phyloP scores from a whole-genome alignment of 2,797 vertebrate genomes.

The Coluber constrictor region DNA sequence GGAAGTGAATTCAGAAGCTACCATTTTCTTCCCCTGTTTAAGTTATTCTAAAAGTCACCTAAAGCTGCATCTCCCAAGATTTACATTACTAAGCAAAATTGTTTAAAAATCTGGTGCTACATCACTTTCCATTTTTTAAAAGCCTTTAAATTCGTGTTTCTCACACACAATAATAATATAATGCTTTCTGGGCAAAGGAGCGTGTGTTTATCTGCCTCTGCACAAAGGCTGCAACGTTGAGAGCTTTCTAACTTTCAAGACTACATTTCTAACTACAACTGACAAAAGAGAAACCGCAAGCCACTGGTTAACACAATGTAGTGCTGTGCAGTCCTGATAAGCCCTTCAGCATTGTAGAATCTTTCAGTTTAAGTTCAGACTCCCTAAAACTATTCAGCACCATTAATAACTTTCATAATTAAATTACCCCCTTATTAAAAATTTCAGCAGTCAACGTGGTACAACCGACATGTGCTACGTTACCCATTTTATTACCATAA shows the following conservation, averaged over 20 bases:
- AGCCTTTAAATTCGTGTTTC: not conserved
- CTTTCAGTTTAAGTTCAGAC: conserved; percentile 36
- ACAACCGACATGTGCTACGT: not conserved
- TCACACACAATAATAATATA: not conserved
- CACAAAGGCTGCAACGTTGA: not conserved
- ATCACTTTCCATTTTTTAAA: not conserved
- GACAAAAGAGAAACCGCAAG: conserved; percentile 34
- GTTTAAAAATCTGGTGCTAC: not conserved
- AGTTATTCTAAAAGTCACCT: not conserved
- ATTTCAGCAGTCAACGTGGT: not conserved
- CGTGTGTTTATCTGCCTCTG: not conserved
- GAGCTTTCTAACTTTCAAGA: not conserved
- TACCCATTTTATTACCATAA: conserved; percentile 57
- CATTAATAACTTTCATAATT: not conserved
- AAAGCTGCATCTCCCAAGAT: not conserved
- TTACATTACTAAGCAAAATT: not conserved
- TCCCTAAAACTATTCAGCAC: not conserved
- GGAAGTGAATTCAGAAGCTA: not conserved
- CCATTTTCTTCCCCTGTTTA: not conserved
- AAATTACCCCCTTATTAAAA: conserved; percentile 21
- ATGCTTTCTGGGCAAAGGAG: not conserved
- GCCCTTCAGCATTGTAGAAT: conserved; percentile 7
- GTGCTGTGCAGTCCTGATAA: conserved; percentile 48
- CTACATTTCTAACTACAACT: not conserved
- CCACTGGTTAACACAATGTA: not conserved